A percentile compares a stretch with the other conserved stretches of the same genome.
Evolutionary conservation across 2,888 invertebrate genomes (phyloP).

Genomic region (Caenorhabditis sulstoni): DNA sequence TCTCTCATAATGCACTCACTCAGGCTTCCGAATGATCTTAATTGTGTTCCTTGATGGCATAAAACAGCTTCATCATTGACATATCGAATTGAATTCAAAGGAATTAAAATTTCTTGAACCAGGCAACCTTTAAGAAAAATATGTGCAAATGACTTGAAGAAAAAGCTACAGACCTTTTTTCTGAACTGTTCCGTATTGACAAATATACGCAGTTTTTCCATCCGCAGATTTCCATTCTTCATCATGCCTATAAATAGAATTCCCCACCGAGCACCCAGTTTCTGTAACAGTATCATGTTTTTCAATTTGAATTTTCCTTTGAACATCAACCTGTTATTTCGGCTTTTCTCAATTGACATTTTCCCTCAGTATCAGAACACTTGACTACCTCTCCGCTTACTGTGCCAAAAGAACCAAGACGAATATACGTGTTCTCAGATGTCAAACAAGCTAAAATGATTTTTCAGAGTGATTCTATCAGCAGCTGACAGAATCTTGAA

Average conservation of each 20-base stretch:
- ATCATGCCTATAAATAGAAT: slow-evolving; percentile 25
- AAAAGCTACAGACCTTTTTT: slow-evolving; percentile 33
- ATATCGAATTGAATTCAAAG: slow-evolving; percentile 41
- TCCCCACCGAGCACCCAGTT: slow-evolving; percentile 36
- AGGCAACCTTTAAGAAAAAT: slow-evolving; percentile 41
- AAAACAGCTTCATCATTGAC: slow-evolving; percentile 42
- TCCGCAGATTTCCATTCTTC: slow-evolving; percentile 55
- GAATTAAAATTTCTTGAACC: slow-evolving; percentile 39
- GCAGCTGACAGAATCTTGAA: not conserved
- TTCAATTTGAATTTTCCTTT: not conserved
- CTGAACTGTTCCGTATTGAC: slow-evolving; percentile 55
- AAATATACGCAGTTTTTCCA: slow-evolving; percentile 49
- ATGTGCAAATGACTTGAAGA: too few species aligned
- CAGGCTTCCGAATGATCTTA: slow-evolving; percentile 35
- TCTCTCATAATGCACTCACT: too few species aligned
- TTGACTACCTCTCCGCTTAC: slow-evolving; percentile 52
- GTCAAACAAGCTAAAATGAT: slow-evolving; percentile 59
- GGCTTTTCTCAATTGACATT: slow-evolving; percentile 33
- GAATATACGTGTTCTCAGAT: slow-evolving; percentile 56
- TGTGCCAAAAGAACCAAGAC: slow-evolving; percentile 48
- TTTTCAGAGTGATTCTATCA: too few species aligned
- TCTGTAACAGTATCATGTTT: slow-evolving; percentile 36
- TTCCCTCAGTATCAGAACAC: slow-evolving; percentile 24
- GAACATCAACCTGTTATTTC: slow-evolving; percentile 16
- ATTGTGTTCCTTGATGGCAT: slow-evolving; percentile 44